These are phyloP conservation scores for Acanthaster planci DNA, from an alignment of 35 echinoderm and acorn worm species.

Conservation along the genomic window DNA sequence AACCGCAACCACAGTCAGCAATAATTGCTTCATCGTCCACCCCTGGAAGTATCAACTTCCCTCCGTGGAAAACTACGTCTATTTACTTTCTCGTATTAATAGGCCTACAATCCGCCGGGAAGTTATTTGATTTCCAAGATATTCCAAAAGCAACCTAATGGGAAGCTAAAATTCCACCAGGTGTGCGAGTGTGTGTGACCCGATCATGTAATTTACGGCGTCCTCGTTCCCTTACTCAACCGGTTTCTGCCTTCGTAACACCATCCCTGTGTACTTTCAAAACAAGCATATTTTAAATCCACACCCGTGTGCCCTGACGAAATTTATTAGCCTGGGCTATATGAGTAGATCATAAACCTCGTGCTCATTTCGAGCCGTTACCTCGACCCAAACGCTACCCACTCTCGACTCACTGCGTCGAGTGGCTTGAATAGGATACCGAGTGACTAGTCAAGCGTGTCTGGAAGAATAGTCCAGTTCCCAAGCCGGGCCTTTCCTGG, in stretches of 20 bases:
- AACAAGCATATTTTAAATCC: not conserved
- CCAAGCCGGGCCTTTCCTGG: not conserved
- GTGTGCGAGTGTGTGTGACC: no score
- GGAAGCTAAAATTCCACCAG: no score
- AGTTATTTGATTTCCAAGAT: not conserved
- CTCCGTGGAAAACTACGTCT: not conserved
- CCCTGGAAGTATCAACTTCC: not conserved
- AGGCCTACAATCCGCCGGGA: not conserved
- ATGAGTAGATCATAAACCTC: not conserved
- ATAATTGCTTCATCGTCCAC: not conserved
- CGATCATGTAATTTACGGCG: no score
- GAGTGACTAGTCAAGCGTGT: not conserved
- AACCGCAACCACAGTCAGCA: not conserved
- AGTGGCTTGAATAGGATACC: slow-evolving; percentile 9
- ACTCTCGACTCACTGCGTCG: not conserved
- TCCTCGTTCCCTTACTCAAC: not conserved
- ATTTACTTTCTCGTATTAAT: not conserved
- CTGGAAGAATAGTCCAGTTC: not conserved
- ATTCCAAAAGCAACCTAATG: not conserved
- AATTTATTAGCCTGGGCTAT: slow-evolving; percentile 1
- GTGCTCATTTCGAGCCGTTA: not conserved
- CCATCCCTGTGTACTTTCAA: not conserved
- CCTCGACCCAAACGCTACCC: not conserved
- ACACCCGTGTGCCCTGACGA: not conserved
- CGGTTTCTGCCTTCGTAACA: not conserved